Base-by-base conservation (phyloP, 2,797 vertebrate genomes). In the Coregonus sp. region DNA sequence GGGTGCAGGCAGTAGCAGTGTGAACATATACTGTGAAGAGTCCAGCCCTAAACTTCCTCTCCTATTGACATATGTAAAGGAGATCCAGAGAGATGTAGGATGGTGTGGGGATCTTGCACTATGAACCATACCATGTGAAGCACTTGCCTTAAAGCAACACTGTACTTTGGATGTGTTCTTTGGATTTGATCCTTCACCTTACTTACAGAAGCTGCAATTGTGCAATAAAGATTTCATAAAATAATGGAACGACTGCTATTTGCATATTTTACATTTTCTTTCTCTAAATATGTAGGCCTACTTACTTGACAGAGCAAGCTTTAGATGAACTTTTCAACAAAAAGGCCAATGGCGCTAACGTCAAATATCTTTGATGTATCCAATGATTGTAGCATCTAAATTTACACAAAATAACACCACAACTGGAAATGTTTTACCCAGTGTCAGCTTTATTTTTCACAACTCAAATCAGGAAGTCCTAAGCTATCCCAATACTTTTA, bases 371-470 rank as follows among this genome's bases (percentile, higher is more conserved):
- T 4, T 16, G 5, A 66, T 33, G 12, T 4, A 31, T 66, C 20
- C 12, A 31, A 29, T 31, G 61, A 33, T 35, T 66, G 14, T 15
- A 31, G 14, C 25, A 29, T 33, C 65, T 70, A 70, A 16, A 9
- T 70, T 40, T 12, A 52, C 15, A 65, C 1, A 18, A 70, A 63
- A 18, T 25, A n/a, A 63, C 31, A 72, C 18, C 7, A 40, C 67
- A 70, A 71, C 20, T 61, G 1, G 18, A 76, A 16, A 16, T 70
- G 79, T 80, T 84, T 79, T 84, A 72, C 81, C 50, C 80, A 75
- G 47, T 78, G 77, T 81, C 77, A 74, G 80, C 80, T 92, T 90
- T 89, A 90, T 90, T 90, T 59, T 85, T 86, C 73, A 90, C 72
- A 75, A 86, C 83, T 85, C 54, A 75, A 84, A 80, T 76, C 82